A percentile compares a stretch with the other conserved stretches of the same genome.
These are phyloP conservation scores for Umimayanthus kanabou DNA, from an alignment of 92 coral and sea anemone genomes.

Conservation along the genomic window DNA sequence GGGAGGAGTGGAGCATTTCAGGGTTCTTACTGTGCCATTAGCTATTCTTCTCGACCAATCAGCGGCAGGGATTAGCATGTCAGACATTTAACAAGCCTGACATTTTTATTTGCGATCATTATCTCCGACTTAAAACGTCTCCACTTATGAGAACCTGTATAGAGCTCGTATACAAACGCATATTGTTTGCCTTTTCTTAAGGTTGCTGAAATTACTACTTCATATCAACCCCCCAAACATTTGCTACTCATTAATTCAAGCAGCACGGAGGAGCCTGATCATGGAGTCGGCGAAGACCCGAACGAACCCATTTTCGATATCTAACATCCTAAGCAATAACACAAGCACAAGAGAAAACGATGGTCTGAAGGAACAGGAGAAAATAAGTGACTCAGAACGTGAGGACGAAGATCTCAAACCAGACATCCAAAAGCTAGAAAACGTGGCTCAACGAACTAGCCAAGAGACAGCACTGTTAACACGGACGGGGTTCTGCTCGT, in stretches of 20 bases:
- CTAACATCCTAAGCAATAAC: conserved; percentile 80
- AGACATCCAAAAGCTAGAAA: conserved; percentile 23
- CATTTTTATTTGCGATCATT: conserved; percentile 99
- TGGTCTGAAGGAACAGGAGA: conserved; percentile 22
- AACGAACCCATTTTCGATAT: conserved; percentile 94
- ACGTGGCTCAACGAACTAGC: conserved; percentile 7
- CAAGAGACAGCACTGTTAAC: conserved; percentile 26
- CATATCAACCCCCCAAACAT: conserved; percentile 61
- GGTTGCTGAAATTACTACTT: conserved; percentile 72
- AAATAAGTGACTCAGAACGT: conserved; percentile 23
- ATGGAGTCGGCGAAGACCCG: conserved; percentile 87
- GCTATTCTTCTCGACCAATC: conserved; percentile 83
- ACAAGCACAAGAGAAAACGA: conserved; percentile 47
- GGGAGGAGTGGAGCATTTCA: conserved; percentile 96
- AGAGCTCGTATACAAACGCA: conserved; percentile 92
- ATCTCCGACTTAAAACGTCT: conserved; percentile 99
- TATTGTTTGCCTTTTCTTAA: conserved; percentile 95
- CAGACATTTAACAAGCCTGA: conserved; percentile 99
- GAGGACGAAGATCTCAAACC: conserved; percentile 45
- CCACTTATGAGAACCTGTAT: conserved; percentile 96
- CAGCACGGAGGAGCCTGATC: conserved; percentile 44
- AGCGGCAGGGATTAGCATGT: conserved; percentile 74
- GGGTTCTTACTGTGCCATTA: conserved; percentile 98
- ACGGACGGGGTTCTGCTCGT: conserved; percentile 39
- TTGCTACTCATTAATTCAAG: conserved; percentile 64